Evolutionary conservation across 2,797 vertebrate genomes (phyloP).

Genomic region (Semotilus atromaculatus): DNA sequence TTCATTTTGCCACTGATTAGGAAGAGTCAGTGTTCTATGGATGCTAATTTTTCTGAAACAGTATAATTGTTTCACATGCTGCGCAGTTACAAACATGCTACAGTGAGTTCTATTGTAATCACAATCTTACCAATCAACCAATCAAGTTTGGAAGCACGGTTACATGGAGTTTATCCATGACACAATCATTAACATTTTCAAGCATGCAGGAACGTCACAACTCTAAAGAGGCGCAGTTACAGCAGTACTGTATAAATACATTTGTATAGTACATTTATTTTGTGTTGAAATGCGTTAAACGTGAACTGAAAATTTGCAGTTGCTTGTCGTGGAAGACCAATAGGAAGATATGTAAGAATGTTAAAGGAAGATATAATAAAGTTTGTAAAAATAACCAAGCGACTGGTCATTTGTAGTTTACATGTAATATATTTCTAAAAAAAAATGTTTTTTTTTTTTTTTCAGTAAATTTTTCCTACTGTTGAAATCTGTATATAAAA

Average conservation of each 20-base stretch:
- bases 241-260: neutral
- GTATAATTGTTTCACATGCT: neutral
- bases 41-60: conserved; percentile 4
- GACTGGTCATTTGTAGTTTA: neutral
- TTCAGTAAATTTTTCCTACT: no score
- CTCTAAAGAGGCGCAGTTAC: neutral
- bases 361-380: no score
- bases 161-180: neutral
- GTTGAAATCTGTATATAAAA: no score
- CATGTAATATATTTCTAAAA: no score
- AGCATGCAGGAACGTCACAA: neutral
- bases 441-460: no score
- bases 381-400: neutral
- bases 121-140: neutral
- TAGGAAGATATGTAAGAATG: neutral
- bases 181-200: neutral
- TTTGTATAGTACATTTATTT: neutral
- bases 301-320: neutral
- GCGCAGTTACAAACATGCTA: neutral
- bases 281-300: neutral
- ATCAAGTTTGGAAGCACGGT: neutral
- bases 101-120: neutral
- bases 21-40: neutral
- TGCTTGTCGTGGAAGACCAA: neutral
- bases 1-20: conserved; percentile 7